Conservation (phyloP, 2,888 invertebrate genomes). For the Polydrusus cervinus region DNA sequence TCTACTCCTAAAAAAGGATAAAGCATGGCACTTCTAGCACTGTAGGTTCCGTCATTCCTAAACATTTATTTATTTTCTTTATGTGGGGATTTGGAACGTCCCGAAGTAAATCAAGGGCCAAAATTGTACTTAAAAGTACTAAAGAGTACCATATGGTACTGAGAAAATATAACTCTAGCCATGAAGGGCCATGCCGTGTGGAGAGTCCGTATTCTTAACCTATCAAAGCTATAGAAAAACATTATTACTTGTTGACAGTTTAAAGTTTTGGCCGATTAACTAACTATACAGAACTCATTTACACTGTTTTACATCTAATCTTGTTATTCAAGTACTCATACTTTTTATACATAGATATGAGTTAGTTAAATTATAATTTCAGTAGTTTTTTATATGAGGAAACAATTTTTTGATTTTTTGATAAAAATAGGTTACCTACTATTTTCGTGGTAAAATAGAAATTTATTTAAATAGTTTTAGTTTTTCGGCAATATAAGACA, state of each 20-base stretch:
- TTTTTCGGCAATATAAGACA: too few species aligned
- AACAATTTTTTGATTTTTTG: too few species aligned
- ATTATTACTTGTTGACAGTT: neutral
- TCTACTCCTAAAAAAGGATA: constrained; percentile 27
- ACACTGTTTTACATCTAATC: too few species aligned
- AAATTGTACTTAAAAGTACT: constrained; percentile 19
- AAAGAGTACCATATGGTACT: constrained; percentile 36
- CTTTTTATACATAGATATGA: too few species aligned
- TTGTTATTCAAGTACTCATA: too few species aligned
- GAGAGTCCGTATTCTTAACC: constrained; percentile 46
- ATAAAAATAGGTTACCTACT: too few species aligned
- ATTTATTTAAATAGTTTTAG: too few species aligned
- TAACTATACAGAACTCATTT: too few species aligned
- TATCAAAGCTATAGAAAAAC: neutral
- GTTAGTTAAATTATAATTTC: too few species aligned
- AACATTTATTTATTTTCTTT: constrained; percentile 43
- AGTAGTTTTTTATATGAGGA: too few species aligned
- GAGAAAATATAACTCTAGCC: constrained; percentile 56
- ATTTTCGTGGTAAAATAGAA: too few species aligned
- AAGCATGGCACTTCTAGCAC: constrained; percentile 70
- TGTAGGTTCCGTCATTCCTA: constrained; percentile 69
- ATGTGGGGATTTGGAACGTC: constrained; percentile 64
- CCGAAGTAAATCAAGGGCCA: constrained; percentile 34
- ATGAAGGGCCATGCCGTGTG: constrained; percentile 71
- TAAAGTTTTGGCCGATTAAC: too few species aligned